These are phyloP conservation scores for Brachyptera putata DNA, from an alignment of 2,888 invertebrate genomes.

Conservation along the genomic window DNA sequence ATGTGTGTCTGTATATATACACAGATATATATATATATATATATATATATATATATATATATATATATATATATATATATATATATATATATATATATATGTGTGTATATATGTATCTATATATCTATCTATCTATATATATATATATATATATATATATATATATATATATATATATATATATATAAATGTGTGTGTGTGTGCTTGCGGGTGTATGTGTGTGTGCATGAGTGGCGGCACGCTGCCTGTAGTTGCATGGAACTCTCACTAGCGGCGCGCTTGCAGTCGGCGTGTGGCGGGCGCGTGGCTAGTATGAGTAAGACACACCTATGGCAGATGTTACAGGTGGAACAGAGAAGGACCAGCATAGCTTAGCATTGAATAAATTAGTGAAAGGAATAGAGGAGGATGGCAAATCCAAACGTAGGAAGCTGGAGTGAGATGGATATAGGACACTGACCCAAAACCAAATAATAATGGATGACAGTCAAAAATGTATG, in stretches of 20 bases:
- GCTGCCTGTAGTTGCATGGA: not conserved
- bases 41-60: too few relatives aligned
- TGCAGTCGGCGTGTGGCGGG: constrained; percentile 32
- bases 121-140: too few relatives aligned
- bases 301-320: constrained; percentile 32
- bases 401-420: not conserved
- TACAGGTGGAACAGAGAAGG: not conserved
- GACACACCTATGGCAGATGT: not conserved
- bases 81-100: too few relatives aligned
- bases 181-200: too few relatives aligned
- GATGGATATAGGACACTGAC: constrained; percentile 29
- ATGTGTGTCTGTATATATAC: too few relatives aligned
- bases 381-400: constrained; percentile 11
- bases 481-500: not conserved
- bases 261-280: not conserved
- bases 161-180: too few relatives aligned
- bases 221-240: not conserved
- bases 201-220: too few relatives aligned
- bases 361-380: not conserved
- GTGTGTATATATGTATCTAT: too few relatives aligned
- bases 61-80: too few relatives aligned
- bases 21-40: too few relatives aligned
- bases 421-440: not conserved
- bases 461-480: constrained; percentile 19
- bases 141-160: too few relatives aligned